Conservation (phyloP, 2,113 vertebrate genomes). For the Prunella fulvescens region DNA sequence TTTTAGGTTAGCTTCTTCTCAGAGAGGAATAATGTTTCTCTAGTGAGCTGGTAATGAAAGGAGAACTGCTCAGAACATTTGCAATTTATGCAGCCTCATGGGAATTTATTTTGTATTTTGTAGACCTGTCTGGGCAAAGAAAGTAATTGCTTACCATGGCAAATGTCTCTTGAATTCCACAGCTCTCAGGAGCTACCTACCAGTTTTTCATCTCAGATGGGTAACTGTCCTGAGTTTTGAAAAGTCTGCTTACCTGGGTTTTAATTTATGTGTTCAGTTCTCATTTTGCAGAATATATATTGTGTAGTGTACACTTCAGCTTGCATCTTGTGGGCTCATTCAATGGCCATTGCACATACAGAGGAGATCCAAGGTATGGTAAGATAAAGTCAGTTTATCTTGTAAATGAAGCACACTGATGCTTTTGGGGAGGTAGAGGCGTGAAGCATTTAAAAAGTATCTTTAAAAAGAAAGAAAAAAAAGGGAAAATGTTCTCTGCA, state of each 20-base stretch:
- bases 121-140: neutral
- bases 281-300: neutral
- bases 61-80: neutral
- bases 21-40: neutral
- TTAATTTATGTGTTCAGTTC: neutral
- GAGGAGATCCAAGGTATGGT: neutral
- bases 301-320: too few relatives aligned
- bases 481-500: neutral
- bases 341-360: neutral
- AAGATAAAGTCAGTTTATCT: neutral
- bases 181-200: neutral
- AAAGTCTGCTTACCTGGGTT: neutral
- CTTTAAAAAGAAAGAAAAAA: neutral
- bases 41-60: neutral
- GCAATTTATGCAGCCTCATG: neutral
- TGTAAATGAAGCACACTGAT: neutral
- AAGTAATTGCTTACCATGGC: neutral
- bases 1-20: neutral
- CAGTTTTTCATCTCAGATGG: neutral
- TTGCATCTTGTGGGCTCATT: neutral
- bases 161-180: neutral
- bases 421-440: neutral
- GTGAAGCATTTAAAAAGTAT: neutral
- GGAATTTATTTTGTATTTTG: neutral
- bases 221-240: neutral